Base-by-base conservation (phyloP, 2,113 vertebrate genomes). In the Bos javanicus region DNA sequence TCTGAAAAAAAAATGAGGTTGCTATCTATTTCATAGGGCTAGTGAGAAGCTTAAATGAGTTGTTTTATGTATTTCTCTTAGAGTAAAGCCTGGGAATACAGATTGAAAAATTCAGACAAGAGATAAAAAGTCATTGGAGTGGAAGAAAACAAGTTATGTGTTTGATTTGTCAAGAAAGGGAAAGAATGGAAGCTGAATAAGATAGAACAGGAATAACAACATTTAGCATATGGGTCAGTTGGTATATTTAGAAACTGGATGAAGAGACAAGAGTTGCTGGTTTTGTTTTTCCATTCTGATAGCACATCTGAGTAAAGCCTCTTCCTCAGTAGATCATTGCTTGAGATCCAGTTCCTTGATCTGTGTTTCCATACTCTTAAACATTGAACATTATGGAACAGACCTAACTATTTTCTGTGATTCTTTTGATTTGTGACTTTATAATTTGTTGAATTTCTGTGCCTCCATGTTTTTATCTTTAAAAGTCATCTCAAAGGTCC, bases 211-310 rank as follows among this genome's bases (percentile, higher is more conserved):
- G 14, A 94, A 91, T 94, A 48, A 76, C 59, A 82, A 14, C 59
- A 76, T 88, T 91, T 84, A 85, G 13, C 67, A 3, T 91, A 26
- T 84, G 36, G 46, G 23, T n/a, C 17, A 50, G 39, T 93, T 89
- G 76, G 7, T 93, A 92, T 97, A 80, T 80, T 95, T 93, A 52
- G 36, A 87, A 59, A 87, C 81, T 97, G 48, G 39, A 59, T 90
- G 48, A 94, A 76, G 43, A 94, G 80, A 86, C 48, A 78, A 67
- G 86, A 96, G 11, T 91, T 93, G 15, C 54, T 86, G 46, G 21
- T 76, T 96, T 86, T 4, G 57, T 85, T 94, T 97, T 93, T 95
- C 33, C 43, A 46, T 88, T 67, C 50, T 88, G 52, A 87, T 76
- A 87, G 46, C 36, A 83, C 21, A 46, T 87, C 54, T 76, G 87